These are phyloP conservation scores for Castor canadensis DNA, from an alignment of 2,113 vertebrate genomes.

Conservation along the genomic window DNA sequence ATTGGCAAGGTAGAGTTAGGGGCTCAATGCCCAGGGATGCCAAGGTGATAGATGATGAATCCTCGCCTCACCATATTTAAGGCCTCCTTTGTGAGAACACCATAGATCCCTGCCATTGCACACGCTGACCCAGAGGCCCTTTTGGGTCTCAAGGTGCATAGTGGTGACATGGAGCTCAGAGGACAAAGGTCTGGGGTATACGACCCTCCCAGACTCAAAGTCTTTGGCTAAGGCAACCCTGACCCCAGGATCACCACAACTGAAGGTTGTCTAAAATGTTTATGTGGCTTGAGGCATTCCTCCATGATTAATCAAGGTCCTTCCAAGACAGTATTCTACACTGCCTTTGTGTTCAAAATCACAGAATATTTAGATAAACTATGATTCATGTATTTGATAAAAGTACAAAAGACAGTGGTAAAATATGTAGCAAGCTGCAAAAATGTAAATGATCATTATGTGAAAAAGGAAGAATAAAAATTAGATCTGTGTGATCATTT, in stretches of 20 bases:
- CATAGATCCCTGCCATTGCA: neutral
- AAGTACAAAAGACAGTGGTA: neutral
- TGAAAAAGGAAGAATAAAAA: constrained; percentile 27
- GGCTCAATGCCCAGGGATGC: neutral
- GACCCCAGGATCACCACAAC: neutral
- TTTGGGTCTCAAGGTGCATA: neutral
- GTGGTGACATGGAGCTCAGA: neutral
- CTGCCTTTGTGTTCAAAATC: neutral
- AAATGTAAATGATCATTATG: constrained; percentile 22
- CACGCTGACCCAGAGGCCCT: neutral
- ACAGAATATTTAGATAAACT: neutral
- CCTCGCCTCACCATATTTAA: neutral
- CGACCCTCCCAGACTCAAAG: neutral
- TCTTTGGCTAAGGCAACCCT: neutral
- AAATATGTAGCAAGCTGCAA: neutral
- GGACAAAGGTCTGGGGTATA: neutral
- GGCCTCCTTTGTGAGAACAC: neutral
- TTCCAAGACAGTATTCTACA: neutral
- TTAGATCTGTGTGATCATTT: neutral
- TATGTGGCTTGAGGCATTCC: neutral
- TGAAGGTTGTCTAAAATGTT: neutral
- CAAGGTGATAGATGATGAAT: neutral
- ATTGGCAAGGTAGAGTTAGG: neutral
- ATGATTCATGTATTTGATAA: constrained; percentile 27
- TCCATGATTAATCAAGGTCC: neutral